These are phyloP conservation scores for Drosophila yooni DNA, from an alignment of 2,888 invertebrate genomes.

Conservation along the genomic window DNA sequence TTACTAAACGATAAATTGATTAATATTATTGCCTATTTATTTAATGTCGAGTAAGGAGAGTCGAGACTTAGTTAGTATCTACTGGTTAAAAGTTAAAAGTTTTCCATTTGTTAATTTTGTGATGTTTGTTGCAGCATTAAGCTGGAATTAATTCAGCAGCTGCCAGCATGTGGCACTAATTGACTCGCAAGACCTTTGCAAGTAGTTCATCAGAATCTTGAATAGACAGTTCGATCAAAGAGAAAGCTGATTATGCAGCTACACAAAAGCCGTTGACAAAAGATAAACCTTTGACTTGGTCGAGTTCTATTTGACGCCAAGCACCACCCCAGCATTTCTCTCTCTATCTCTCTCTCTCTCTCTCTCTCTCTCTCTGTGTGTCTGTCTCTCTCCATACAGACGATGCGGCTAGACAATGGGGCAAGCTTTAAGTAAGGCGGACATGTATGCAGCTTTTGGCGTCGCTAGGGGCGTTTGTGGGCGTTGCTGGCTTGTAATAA, in stretches of 20 bases:
- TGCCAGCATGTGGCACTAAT: constrained; percentile 35
- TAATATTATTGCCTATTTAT: not conserved
- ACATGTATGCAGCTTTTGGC: constrained; percentile 36
- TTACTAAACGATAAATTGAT: not conserved
- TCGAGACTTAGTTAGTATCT: not conserved
- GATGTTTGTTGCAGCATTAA: not conserved
- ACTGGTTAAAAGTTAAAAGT: not conserved
- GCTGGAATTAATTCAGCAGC: not conserved
- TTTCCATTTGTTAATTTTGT: not conserved
- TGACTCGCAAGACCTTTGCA: constrained; percentile 30
- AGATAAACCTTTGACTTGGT: constrained; percentile 77
- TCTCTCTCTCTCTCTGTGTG: not conserved
- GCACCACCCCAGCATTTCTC: not conserved
- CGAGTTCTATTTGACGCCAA: constrained; percentile 36
- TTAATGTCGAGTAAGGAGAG: not conserved
- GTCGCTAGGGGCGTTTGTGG: constrained; percentile 47
- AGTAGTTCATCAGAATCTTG: constrained; percentile 37
- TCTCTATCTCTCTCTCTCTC: not conserved
- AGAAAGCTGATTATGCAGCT: constrained; percentile 69
- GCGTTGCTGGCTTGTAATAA: constrained; percentile 78
- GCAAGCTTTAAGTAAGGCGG: constrained; percentile 28
- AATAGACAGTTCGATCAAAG: constrained; percentile 62
- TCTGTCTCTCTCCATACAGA: not conserved
- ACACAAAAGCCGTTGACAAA: constrained; percentile 78
- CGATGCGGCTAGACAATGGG: constrained; percentile 47